phyloP scores from a whole-genome alignment of 2,888 invertebrate species.

The Ectemnius lituratus region DNA sequence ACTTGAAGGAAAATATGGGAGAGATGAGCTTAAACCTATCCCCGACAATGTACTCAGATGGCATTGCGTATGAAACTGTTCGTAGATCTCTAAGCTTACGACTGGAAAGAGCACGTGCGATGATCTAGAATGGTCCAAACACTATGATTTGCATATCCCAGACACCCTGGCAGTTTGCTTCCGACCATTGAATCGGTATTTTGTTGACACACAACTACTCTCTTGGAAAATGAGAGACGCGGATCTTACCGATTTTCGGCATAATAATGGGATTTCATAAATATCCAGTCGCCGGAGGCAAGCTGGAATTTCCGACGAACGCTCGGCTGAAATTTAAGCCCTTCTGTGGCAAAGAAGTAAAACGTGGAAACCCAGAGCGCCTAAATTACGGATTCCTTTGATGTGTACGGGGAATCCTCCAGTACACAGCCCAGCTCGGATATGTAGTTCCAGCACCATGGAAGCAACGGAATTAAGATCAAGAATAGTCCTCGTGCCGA shows the following conservation, averaged over 20 bases:
- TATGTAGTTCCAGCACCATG: constrained; percentile 7
- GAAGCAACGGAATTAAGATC: constrained; percentile 43
- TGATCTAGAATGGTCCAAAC: constrained; percentile 25
- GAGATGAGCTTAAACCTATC: constrained; percentile 28
- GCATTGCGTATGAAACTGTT: constrained; percentile 28
- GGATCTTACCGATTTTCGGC: no score
- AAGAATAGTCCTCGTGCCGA: constrained; percentile 52
- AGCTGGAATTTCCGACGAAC: no score
- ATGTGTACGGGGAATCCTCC: neutral
- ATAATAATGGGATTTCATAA: no score
- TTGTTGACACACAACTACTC: no score
- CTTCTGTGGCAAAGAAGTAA: no score
- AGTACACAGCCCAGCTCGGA: constrained; percentile 12
- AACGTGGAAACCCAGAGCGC: no score
- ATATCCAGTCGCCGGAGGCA: no score
- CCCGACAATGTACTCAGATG: constrained; percentile 29
- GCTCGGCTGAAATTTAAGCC: no score
- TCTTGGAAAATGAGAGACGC: no score
- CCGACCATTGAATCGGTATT: neutral
- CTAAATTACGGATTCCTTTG: neutral
- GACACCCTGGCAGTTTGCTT: neutral
- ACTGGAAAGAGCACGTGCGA: constrained; percentile 33
- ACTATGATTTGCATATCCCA: constrained; percentile 28
- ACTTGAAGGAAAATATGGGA: neutral
- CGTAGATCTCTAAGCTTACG: constrained; percentile 6